Base-by-base conservation (phyloP, 2,113 vertebrate species). In the Colinus virginianus region DNA sequence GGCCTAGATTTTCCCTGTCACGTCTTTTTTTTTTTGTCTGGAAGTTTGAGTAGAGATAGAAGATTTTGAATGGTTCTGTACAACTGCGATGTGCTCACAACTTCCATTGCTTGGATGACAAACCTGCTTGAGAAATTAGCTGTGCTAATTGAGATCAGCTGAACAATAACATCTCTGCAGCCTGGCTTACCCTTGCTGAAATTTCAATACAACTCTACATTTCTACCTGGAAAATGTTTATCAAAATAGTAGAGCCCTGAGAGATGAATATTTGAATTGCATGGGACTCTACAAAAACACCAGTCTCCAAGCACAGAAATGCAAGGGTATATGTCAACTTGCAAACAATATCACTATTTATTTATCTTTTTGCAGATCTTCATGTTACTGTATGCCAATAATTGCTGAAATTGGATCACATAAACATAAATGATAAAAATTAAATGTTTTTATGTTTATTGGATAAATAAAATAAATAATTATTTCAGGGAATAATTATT, bases 171-270 rank as follows among this genome's bases (percentile, higher is more conserved):
- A 43, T 15, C 22, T 40, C 2, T 51, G 22, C 34, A 71, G 46
- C 9, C 32, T 7, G 25, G 59, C 18, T 70, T 45, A 38, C 16
- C 7, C 40, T 43, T 62, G 30, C 30, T 79, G 61, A 80, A 80
- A 51, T 0, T 0, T 40, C n/a, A 69, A 18, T 23, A 6, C 7
- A 49, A 6, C 15, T 89, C 46, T 19, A 2, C 16, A 23, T 43
- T 93, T 88, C 61, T 80, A 11, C 13, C 53, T 68, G 6, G 61
- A 77, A 88, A 70, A 43, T 36, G 12, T 15, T 19, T 19, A 17
- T 4, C 14, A 63, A 92, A 84, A 49, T n/a, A 23, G 23, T 25
- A 6, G 17, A 42, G 13, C 49, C 8, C 9, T 9, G 46, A 75
- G 25, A 61, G 3, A 12, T 46, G 26, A 78, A 30, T 34, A 38